Percentiles rank a stretch among this genome's conserved stretches.
Evolutionary conservation across 2,113 vertebrate genomes (phyloP).

Genomic region (Tachycineta bicolor): DNA sequence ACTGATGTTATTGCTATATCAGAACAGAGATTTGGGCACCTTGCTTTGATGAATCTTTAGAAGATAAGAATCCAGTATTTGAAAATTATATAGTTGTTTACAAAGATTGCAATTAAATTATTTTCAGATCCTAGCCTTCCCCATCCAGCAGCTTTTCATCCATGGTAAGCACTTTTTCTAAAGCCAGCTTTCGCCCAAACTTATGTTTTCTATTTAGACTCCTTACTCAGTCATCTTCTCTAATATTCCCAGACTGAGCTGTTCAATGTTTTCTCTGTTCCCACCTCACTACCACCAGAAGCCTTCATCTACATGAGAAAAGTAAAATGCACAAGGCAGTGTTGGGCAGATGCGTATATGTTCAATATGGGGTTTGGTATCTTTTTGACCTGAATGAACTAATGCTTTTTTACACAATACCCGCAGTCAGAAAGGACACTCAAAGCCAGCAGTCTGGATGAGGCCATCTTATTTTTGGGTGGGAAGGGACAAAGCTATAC

Average conservation of each 20-base stretch:
- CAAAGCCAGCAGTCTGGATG: neutral
- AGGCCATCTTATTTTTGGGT: neutral
- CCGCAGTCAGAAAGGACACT: neutral
- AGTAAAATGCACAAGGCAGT: neutral
- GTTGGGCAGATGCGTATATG: neutral
- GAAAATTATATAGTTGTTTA: neutral
- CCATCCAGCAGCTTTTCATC: neutral
- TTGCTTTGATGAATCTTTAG: neutral
- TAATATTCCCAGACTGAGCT: neutral
- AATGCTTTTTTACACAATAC: neutral
- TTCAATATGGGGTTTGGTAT: neutral
- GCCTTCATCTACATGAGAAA: neutral
- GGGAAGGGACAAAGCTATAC: neutral
- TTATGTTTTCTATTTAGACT: neutral
- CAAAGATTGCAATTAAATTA: neutral
- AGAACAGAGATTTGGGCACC: neutral
- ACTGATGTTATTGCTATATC: neutral
- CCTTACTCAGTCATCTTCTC: neutral
- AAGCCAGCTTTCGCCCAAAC: neutral
- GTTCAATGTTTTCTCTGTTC: neutral
- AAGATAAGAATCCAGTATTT: neutral
- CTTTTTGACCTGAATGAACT: neutral
- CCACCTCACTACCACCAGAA: neutral
- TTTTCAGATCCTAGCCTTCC: neutral
- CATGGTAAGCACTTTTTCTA: neutral